These are phyloP conservation scores for Limnephilus rhombicus DNA, from an alignment of 2,888 invertebrate species.

Conservation along the genomic window DNA sequence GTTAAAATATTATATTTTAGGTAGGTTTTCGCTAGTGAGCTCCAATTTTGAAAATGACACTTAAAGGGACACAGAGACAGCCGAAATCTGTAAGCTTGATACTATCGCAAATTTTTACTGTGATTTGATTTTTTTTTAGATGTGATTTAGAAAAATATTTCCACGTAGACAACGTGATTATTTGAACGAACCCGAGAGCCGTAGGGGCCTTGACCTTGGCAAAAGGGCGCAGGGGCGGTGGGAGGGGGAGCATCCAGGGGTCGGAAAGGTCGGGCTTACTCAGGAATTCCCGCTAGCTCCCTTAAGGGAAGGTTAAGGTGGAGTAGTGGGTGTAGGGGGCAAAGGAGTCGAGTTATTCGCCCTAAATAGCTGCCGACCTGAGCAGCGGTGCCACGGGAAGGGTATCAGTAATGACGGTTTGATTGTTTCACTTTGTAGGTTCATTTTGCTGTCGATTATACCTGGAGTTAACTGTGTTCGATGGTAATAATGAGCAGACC, in stretches of 20 bases:
- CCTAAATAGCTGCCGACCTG: background rate
- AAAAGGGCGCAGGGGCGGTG: background rate
- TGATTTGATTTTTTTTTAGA: too few species aligned
- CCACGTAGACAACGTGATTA: slow-evolving; percentile 22
- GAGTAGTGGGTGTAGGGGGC: background rate
- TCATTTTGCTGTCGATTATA: slow-evolving; percentile 18
- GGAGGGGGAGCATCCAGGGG: background rate
- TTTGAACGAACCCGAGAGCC: background rate
- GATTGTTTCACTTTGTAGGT: background rate
- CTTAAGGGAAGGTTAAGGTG: background rate
- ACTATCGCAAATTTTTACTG: too few species aligned
- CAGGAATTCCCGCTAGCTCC: slow-evolving; percentile 8
- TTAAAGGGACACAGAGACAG: too few species aligned
- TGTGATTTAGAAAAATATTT: background rate
- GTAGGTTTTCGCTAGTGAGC: too few species aligned
- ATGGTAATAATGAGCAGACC: background rate
- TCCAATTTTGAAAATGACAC: too few species aligned
- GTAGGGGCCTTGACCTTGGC: slow-evolving; percentile 25
- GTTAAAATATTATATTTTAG: too few species aligned
- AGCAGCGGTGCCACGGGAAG: background rate
- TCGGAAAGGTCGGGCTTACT: background rate
- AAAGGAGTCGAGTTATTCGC: slow-evolving; percentile 18
- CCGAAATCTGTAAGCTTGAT: too few species aligned
- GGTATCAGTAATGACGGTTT: background rate
- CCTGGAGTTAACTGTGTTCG: background rate